A percentile compares a stretch with the other conserved stretches of the same genome.
phyloP scores from a whole-genome alignment of 2,888 invertebrate species.

The Beris morrisii region DNA sequence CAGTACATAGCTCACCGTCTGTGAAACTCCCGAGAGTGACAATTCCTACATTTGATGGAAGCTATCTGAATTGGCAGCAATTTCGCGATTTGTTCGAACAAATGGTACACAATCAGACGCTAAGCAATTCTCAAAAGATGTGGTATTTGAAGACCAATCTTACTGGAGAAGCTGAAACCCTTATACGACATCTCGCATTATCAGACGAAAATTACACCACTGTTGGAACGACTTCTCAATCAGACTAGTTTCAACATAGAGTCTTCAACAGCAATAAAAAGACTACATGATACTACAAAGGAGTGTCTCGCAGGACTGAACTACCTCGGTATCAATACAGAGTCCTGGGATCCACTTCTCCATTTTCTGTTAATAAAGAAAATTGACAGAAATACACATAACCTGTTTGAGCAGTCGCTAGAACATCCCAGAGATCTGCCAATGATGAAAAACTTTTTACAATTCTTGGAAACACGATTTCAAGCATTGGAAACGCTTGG shows the following conservation, averaged over 20 bases:
- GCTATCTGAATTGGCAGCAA: neutral
- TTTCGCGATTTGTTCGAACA: neutral
- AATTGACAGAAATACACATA: neutral
- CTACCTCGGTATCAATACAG: neutral
- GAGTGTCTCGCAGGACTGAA: neutral
- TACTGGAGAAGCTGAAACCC: neutral
- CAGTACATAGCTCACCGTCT: too few species aligned
- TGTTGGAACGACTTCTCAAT: neutral
- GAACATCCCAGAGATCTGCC: too few species aligned
- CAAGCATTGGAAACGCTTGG: too few species aligned
- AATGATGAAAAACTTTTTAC: too few species aligned
- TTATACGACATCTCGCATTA: neutral
- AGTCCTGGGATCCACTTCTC: neutral
- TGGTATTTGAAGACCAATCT: neutral
- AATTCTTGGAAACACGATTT: too few species aligned
- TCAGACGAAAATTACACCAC: neutral
- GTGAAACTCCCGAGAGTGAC: neutral
- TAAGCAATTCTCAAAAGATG: neutral
- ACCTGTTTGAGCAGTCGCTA: too few species aligned
- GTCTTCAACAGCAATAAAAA: neutral
- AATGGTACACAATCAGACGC: constrained; percentile 7
- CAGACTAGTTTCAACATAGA: neutral
- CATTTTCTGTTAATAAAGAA: neutral
- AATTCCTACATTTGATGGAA: constrained; percentile 5
- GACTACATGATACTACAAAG: neutral